These are phyloP conservation scores for Agelaius phoeniceus DNA, from an alignment of 2,113 vertebrate genomes.

Conservation along the genomic window DNA sequence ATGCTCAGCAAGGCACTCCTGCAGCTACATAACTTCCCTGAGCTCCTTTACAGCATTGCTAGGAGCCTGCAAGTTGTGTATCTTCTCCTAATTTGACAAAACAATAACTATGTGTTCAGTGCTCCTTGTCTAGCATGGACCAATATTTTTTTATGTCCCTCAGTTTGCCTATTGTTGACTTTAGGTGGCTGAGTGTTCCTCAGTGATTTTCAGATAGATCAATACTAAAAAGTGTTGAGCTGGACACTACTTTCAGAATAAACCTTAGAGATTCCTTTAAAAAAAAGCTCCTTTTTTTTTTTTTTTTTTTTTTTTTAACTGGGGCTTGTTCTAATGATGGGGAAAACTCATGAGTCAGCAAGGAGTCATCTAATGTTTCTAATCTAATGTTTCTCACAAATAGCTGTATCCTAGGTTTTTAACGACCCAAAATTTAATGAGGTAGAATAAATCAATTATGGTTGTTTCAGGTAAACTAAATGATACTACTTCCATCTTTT, in stretches of 20 bases:
- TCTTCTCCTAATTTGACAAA: neutral
- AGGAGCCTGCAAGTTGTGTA: neutral
- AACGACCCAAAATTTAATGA: neutral
- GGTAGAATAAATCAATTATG: neutral
- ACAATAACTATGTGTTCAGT: neutral
- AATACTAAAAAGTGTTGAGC: neutral
- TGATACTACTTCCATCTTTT: neutral
- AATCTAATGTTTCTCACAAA: neutral
- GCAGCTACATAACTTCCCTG: neutral
- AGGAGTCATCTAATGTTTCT: neutral
- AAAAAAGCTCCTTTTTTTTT: neutral
- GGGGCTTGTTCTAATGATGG: neutral
- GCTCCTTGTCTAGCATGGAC: neutral
- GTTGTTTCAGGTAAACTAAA: neutral
- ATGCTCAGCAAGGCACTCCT: neutral
- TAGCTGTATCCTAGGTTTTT: neutral
- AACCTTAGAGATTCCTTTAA: neutral
- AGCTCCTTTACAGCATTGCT: neutral
- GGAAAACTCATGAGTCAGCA: neutral
- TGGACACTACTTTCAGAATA: neutral
- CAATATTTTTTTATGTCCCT: neutral
- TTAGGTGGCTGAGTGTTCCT: neutral
- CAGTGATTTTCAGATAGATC: neutral
- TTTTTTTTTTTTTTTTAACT: neutral
- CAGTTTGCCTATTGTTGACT: neutral